These are phyloP conservation scores for Drosophila leonis DNA, from an alignment of 2,888 invertebrate species.

Conservation along the genomic window DNA sequence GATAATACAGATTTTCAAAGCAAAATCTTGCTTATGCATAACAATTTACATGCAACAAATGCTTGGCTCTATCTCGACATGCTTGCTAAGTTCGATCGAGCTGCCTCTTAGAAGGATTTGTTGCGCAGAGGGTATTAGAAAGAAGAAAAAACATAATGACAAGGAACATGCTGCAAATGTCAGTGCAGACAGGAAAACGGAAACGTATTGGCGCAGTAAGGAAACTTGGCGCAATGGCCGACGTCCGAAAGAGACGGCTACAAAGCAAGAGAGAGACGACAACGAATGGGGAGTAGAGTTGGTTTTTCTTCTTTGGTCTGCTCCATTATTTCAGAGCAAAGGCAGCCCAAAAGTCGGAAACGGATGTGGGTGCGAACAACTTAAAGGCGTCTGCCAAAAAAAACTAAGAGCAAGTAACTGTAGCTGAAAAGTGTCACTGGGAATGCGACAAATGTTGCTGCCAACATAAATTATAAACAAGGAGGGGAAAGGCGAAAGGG, in stretches of 20 bases:
- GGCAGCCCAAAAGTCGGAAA: conserved; percentile 48
- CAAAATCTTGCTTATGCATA: background rate
- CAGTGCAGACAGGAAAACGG: conserved; percentile 79
- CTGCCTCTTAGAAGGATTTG: background rate
- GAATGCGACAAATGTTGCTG: conserved; percentile 62
- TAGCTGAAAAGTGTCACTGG: conserved; percentile 21
- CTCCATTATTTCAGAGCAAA: conserved; percentile 37
- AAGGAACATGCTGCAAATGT: conserved; percentile 74
- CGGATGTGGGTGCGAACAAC: conserved; percentile 73
- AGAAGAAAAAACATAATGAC: conserved; percentile 60
- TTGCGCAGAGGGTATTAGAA: conserved; percentile 16
- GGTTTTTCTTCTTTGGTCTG: conserved; percentile 7
- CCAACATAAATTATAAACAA: conserved; percentile 58
- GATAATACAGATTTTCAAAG: background rate
- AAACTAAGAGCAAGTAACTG: background rate
- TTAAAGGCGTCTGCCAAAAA: conserved; percentile 64
- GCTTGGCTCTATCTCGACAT: background rate
- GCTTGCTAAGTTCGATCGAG: background rate
- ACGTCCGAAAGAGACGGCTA: conserved; percentile 14
- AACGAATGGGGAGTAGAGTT: conserved; percentile 26
- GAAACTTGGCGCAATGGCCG: conserved; percentile 68
- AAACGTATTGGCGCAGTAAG: conserved; percentile 78
- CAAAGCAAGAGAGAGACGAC: conserved; percentile 4
- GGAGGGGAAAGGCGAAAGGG: background rate
- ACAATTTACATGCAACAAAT: background rate